phyloP scores from a whole-genome alignment of 1,140 invertebrate genomes.

The Temnothorax longispinosus region DNA sequence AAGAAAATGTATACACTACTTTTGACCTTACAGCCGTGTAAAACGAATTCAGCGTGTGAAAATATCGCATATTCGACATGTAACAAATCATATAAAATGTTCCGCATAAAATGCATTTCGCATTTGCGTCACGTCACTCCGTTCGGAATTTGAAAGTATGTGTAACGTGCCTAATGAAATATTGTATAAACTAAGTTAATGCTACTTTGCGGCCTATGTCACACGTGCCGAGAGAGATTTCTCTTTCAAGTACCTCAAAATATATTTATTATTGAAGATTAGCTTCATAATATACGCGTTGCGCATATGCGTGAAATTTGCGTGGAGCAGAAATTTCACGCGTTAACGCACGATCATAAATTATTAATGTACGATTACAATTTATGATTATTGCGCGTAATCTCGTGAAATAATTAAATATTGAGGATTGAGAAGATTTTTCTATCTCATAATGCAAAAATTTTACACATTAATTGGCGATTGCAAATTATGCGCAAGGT shows the following conservation, averaged over 20 bases:
- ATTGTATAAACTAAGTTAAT: constrained; percentile 17
- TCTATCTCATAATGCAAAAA: background rate
- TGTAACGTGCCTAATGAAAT: constrained; percentile 31
- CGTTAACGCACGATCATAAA: background rate
- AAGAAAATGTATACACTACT: constrained; percentile 2
- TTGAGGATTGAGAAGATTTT: background rate
- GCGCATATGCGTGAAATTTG: constrained; percentile 24
- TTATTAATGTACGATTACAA: constrained; percentile 13
- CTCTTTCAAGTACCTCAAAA: constrained; percentile 28
- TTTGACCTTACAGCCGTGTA: background rate
- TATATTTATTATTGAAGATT: constrained; percentile 38
- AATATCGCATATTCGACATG: background rate
- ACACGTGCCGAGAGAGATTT: constrained; percentile 5
- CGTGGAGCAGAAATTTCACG: background rate
- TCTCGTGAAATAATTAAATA: background rate
- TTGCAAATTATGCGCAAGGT: constrained; percentile 35
- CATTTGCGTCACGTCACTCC: background rate
- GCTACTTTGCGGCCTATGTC: constrained; percentile 3
- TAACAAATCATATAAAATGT: background rate
- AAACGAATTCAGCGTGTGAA: background rate
- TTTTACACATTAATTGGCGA: background rate
- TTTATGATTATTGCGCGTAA: background rate
- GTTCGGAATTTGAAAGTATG: constrained; percentile 16
- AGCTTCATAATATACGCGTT: background rate
- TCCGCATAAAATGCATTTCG: background rate